Conservation (phyloP, 2,888 invertebrate species). For the Dusona sp. region DNA sequence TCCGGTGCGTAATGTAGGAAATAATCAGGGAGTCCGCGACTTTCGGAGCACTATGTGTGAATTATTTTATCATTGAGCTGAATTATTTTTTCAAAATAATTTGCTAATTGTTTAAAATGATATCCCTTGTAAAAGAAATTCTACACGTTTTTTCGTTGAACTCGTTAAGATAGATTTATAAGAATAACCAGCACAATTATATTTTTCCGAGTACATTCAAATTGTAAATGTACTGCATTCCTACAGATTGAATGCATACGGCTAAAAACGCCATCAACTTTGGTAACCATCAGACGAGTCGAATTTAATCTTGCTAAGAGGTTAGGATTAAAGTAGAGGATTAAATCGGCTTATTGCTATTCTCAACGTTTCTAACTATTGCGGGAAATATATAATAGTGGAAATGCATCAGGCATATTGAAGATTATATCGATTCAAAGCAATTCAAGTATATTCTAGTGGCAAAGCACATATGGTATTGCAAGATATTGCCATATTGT, state of each 20-base stretch:
- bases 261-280: background rate
- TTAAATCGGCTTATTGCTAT: conserved; percentile 2
- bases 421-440: background rate
- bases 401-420: background rate
- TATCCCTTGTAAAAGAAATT: background rate
- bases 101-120: background rate
- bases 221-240: background rate
- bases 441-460: background rate
- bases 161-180: background rate
- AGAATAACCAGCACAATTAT: background rate
- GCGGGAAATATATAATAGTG: background rate
- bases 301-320: conserved; percentile 5
- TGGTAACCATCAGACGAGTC: background rate
- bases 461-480: background rate
- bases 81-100: too few relatives aligned
- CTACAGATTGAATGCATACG: background rate
- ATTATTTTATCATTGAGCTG: too few relatives aligned
- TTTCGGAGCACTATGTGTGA: too few relatives aligned
- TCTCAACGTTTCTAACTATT: background rate
- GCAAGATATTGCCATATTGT: background rate
- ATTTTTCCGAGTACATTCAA: background rate
- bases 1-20: too few relatives aligned
- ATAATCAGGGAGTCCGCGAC: too few relatives aligned
- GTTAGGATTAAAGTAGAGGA: conserved; percentile 7
- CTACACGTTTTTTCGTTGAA: background rate